phyloP scores from a whole-genome alignment of 2,113 vertebrate species.

The Caranx ignobilis region DNA sequence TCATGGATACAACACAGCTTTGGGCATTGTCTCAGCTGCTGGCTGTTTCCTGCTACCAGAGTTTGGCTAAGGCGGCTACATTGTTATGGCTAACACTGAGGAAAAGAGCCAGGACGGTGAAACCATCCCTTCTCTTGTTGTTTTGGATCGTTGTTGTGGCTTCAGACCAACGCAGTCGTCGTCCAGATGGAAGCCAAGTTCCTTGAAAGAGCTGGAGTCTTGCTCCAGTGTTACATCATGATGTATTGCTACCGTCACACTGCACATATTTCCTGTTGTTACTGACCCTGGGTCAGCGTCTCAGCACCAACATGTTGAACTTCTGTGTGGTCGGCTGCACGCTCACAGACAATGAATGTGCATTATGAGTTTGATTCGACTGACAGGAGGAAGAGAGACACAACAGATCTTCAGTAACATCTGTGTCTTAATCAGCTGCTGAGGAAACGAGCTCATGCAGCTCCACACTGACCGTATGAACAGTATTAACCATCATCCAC shows the following conservation, averaged over 20 bases:
- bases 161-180: not conserved
- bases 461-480: not conserved
- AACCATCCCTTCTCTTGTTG: constrained; percentile 2
- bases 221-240: not conserved
- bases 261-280: not conserved
- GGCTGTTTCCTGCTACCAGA: constrained; percentile 28
- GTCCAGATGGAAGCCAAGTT: not conserved
- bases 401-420: not conserved
- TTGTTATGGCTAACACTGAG: constrained; percentile 29
- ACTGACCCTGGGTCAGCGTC: not conserved
- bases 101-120: constrained; percentile 7
- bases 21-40: not conserved
- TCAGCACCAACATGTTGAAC: not conserved
- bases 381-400: not conserved
- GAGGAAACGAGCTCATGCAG: not conserved
- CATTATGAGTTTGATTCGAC: not conserved
- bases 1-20: not conserved
- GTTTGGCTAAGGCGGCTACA: not conserved
- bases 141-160: not conserved
- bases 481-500: constrained; percentile 17
- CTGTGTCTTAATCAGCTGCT: not conserved
- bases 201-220: not conserved
- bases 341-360: no score
- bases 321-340: not conserved
- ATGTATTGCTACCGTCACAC: not conserved